Percentiles rank a stretch among this genome's conserved stretches.
phyloP scores from a whole-genome alignment of 1,140 invertebrate genomes.

The Calosoma granatense region DNA sequence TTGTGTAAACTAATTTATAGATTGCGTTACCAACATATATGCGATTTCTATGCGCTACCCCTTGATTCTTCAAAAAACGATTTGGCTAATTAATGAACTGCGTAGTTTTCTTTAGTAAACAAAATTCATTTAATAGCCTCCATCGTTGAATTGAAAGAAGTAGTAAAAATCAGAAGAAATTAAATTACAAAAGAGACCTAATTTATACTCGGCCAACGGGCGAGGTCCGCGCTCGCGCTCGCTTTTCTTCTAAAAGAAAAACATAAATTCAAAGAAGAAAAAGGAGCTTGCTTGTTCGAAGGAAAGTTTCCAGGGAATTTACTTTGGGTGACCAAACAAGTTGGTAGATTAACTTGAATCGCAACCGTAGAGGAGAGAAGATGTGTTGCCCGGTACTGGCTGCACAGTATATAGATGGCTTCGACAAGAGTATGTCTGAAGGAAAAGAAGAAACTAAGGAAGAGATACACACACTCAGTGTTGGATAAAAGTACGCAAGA shows the following conservation, averaged over 20 bases:
- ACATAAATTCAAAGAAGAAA: background rate
- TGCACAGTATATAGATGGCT: background rate
- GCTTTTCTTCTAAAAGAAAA: background rate
- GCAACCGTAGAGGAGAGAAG: background rate
- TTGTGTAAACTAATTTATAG: no score
- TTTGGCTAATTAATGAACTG: no score
- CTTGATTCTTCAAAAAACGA: no score
- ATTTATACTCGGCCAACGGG: background rate
- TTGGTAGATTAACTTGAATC: background rate
- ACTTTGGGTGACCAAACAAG: background rate
- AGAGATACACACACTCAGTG: background rate
- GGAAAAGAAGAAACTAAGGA: background rate
- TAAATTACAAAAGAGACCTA: background rate
- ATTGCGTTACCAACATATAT: no score
- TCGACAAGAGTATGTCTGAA: background rate
- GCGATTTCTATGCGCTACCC: no score
- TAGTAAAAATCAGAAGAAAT: background rate
- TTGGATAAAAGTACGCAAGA: background rate
- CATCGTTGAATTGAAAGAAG: background rate
- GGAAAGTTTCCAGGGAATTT: background rate
- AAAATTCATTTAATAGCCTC: no score
- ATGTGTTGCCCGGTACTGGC: background rate
- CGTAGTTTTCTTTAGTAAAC: no score
- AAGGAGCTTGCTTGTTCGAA: background rate
- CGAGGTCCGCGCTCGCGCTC: no score